Conservation (phyloP, 2,888 invertebrate genomes). For the Muscina levida region DNA sequence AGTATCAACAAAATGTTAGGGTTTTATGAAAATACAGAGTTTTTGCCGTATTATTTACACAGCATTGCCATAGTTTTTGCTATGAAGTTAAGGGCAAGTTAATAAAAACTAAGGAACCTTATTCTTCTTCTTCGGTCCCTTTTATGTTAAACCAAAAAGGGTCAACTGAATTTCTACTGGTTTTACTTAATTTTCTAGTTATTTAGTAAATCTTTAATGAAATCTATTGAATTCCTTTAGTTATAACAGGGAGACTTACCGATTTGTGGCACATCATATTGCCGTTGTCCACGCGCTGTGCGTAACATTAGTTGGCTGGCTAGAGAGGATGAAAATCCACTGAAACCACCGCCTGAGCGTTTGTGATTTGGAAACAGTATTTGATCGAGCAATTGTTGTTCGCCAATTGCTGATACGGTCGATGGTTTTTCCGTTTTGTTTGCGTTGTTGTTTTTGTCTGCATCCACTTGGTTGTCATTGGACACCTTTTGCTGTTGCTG, state of each 20-base stretch:
- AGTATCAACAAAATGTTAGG: background rate
- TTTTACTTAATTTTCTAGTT: too few relatives aligned
- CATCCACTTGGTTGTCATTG: constrained; percentile 44
- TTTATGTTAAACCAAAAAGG: too few relatives aligned
- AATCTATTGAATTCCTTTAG: too few relatives aligned
- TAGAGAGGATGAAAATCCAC: constrained; percentile 75
- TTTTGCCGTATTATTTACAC: background rate
- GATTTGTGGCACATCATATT: constrained; percentile 93
- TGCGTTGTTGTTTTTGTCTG: constrained; percentile 44
- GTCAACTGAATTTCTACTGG: too few relatives aligned
- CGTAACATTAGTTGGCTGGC: constrained; percentile 90
- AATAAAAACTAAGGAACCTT: too few relatives aligned
- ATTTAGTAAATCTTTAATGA: too few relatives aligned
- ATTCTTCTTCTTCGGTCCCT: too few relatives aligned
- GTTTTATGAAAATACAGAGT: background rate
- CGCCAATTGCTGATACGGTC: background rate
- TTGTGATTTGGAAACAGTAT: constrained; percentile 75
- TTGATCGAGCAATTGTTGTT: constrained; percentile 67
- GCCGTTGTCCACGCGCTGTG: constrained; percentile 87
- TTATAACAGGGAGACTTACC: constrained; percentile 84
- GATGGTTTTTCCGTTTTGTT: constrained; percentile 21
- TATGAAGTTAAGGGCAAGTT: too few relatives aligned
- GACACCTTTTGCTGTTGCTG: constrained; percentile 62
- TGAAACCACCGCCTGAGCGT: constrained; percentile 73
- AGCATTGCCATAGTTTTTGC: background rate